These are phyloP conservation scores for Ophion ellenae DNA, from an alignment of 2,888 invertebrate species.

Conservation along the genomic window DNA sequence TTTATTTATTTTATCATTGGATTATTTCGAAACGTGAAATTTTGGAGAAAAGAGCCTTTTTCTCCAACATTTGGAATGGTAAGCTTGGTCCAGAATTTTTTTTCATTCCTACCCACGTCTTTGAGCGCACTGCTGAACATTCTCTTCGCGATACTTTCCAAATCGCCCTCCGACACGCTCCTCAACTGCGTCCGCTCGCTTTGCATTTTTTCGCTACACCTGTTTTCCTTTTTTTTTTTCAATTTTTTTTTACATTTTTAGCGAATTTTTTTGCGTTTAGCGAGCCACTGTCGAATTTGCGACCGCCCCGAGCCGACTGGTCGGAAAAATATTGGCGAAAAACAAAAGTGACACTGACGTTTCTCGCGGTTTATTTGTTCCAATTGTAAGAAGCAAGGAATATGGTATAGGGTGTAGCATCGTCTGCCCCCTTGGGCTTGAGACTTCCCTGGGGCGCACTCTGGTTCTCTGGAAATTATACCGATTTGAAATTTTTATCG, in stretches of 20 bases:
- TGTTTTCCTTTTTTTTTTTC: neutral
- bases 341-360: conserved; percentile 24
- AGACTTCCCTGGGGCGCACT: neutral
- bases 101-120: conserved; percentile 64
- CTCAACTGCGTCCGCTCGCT: conserved; percentile 23
- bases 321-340: conserved; percentile 19
- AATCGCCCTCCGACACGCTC: conserved; percentile 71
- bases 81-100: neutral
- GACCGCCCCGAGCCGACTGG: conserved; percentile 2
- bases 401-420: no score
- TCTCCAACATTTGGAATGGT: no score
- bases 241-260: conserved; percentile 14
- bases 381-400: no score
- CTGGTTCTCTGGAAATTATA: no score
- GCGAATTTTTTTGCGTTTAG: conserved; percentile 6
- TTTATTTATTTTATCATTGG: neutral
- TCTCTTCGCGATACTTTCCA: conserved; percentile 67
- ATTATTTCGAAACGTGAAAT: no score
- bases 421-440: neutral
- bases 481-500: no score
- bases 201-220: conserved; percentile 18
- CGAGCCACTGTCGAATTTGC: conserved; percentile 32
- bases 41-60: no score
- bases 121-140: conserved; percentile 67
- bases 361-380: conserved; percentile 5